A percentile compares a stretch with the other conserved stretches of the same genome.
phyloP scores from a whole-genome alignment of 2,888 invertebrate genomes.

The Latheticus oryzae region DNA sequence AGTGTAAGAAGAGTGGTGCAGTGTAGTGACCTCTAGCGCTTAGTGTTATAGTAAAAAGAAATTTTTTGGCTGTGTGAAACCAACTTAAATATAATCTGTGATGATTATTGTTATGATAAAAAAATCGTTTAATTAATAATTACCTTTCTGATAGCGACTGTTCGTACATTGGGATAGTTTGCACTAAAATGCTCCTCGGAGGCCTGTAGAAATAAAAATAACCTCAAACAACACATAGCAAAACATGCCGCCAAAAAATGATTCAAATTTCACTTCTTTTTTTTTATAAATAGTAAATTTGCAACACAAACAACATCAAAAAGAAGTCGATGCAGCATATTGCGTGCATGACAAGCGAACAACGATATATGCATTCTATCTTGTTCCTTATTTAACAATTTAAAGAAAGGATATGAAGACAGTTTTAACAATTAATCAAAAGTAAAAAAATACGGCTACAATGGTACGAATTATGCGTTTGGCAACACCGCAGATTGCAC shows the following conservation, averaged over 20 bases:
- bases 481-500: slow-evolving; percentile 12
- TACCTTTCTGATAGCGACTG: slow-evolving; percentile 88
- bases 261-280: slow-evolving; percentile 44
- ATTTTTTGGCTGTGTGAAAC: slow-evolving; percentile 13
- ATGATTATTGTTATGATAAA: slow-evolving; percentile 2
- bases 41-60: slow-evolving; percentile 12
- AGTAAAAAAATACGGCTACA: slow-evolving; percentile 9
- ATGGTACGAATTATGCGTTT: slow-evolving; percentile 1
- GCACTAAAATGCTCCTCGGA: slow-evolving; percentile 76
- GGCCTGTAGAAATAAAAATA: slow-evolving; percentile 69
- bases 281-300: slow-evolving; percentile 37
- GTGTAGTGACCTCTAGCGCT: slow-evolving; percentile 12
- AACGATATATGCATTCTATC: slow-evolving; percentile 37
- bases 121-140: slow-evolving; percentile 33
- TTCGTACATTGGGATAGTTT: slow-evolving; percentile 82
- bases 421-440: neutral
- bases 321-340: slow-evolving; percentile 41
- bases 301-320: slow-evolving; percentile 45
- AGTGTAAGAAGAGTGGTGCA: slow-evolving; percentile 11
- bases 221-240: slow-evolving; percentile 58
- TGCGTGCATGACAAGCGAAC: slow-evolving; percentile 39
- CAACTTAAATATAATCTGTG: slow-evolving; percentile 2
- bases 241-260: slow-evolving; percentile 48
- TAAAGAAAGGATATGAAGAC: neutral
- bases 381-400: slow-evolving; percentile 1